A percentile compares a stretch with the other conserved stretches of the same genome.
phyloP scores from a whole-genome alignment of 2,797 vertebrate species.

The Nannoperca australis region DNA sequence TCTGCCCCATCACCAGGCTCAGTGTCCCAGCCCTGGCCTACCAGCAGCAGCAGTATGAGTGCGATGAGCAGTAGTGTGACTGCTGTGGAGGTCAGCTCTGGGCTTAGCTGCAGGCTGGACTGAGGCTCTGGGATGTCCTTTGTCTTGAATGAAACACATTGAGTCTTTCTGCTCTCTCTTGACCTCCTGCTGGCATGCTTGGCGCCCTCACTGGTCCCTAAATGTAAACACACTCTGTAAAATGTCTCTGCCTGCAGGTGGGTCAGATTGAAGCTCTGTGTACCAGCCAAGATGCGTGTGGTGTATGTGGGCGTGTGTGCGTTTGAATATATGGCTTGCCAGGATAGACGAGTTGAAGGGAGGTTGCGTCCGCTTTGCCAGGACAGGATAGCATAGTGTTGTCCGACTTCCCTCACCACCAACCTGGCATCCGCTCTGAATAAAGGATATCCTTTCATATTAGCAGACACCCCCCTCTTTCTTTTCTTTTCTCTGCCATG shows the following conservation, averaged over 20 bases:
- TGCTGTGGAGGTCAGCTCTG: slow-evolving; percentile 79
- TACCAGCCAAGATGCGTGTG: slow-evolving; percentile 90
- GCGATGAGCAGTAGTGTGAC: slow-evolving; percentile 80
- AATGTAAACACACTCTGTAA: slow-evolving; percentile 92
- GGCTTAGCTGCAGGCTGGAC: slow-evolving; percentile 61
- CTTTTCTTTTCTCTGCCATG: slow-evolving; percentile 65
- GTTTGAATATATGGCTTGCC: slow-evolving; percentile 84
- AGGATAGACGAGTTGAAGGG: slow-evolving; percentile 91
- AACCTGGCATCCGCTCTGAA: slow-evolving; percentile 52
- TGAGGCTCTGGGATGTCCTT: slow-evolving; percentile 80
- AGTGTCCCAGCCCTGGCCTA: slow-evolving; percentile 76
- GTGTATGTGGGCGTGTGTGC: slow-evolving; percentile 76
- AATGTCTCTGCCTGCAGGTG: slow-evolving; percentile 91
- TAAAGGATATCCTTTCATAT: slow-evolving; percentile 45
- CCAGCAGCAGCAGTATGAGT: slow-evolving; percentile 85
- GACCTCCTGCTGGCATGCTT: slow-evolving; percentile 53
- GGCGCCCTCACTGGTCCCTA: slow-evolving; percentile 82
- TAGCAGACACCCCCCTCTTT: slow-evolving; percentile 44
- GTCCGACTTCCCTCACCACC: slow-evolving; percentile 84
- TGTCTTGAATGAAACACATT: slow-evolving; percentile 91
- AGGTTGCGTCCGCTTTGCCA: slow-evolving; percentile 91
- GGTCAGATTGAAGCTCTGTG: slow-evolving; percentile 92
- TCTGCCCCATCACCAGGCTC: slow-evolving; percentile 55
- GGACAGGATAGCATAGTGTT: slow-evolving; percentile 88
- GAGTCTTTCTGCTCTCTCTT: slow-evolving; percentile 61